Evolutionary conservation across 2,113 vertebrate species (phyloP).

Genomic region (Meles meles): DNA sequence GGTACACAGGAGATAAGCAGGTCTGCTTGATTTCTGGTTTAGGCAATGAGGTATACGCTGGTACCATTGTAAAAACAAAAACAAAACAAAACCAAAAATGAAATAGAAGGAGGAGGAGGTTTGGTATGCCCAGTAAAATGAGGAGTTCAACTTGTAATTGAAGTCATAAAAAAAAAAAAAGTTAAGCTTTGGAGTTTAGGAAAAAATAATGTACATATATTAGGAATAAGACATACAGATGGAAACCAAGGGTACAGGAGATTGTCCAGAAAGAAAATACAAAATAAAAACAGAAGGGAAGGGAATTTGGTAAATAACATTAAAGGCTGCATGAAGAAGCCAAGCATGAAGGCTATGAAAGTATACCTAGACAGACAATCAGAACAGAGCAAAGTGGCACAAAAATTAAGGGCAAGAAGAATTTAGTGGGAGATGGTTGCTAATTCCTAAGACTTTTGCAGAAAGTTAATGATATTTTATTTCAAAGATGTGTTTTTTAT

Average conservation of each 20-base stretch:
- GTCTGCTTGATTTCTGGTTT: background rate
- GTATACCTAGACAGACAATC: background rate
- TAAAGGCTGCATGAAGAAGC: background rate
- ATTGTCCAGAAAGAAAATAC: background rate
- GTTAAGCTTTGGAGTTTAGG: background rate
- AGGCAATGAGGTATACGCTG: background rate
- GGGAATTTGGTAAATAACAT: background rate
- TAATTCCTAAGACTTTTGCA: background rate
- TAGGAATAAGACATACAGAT: background rate
- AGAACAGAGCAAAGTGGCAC: background rate
- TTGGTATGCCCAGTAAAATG: background rate
- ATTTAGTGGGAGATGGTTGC: background rate
- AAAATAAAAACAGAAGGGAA: background rate
- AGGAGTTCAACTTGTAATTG: background rate
- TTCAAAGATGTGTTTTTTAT: background rate
- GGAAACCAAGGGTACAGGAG: background rate
- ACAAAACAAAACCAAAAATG: background rate
- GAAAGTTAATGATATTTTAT: conserved; percentile 14
- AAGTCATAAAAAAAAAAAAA: too few species aligned
- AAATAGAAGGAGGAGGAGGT: background rate
- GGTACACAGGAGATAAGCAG: background rate
- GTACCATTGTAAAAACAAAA: background rate
- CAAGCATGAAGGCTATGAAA: background rate
- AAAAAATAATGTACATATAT: background rate
- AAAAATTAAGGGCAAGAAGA: background rate